A percentile compares a stretch with the other conserved stretches of the same genome.
These are phyloP conservation scores for Lasioglossum malachurum DNA, from an alignment of 2,888 invertebrate species.

Conservation along the genomic window DNA sequence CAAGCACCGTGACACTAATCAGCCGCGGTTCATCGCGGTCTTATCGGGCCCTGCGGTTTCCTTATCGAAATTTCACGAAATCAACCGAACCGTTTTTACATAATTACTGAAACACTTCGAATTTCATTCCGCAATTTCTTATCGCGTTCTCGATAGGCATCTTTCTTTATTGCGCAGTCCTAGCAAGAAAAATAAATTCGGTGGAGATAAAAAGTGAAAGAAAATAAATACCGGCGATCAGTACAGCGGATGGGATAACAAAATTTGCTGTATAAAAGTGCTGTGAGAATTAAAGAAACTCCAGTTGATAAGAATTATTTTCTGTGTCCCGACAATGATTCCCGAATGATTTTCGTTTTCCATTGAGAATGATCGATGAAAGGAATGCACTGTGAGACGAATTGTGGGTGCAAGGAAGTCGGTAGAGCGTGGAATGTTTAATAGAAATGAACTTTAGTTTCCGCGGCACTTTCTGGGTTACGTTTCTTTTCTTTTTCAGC, in stretches of 20 bases:
- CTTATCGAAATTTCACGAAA: not conserved
- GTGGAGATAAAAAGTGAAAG: not conserved
- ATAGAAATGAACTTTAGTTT: not conserved
- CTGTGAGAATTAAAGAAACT: not conserved
- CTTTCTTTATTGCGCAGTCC: not conserved
- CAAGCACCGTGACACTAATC: constrained; percentile 3
- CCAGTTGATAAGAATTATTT: not conserved
- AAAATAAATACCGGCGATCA: not conserved
- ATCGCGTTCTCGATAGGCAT: not conserved
- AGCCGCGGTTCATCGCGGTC: not conserved
- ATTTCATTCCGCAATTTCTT: not conserved
- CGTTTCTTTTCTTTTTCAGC: not conserved
- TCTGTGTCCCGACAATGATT: not conserved
- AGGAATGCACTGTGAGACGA: not conserved
- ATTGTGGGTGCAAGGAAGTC: not conserved
- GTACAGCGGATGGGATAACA: not conserved
- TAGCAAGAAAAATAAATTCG: too few species aligned
- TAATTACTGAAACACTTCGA: not conserved
- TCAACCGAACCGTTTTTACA: not conserved
- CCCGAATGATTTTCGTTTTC: not conserved
- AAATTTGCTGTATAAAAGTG: not conserved
- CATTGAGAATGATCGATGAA: not conserved
- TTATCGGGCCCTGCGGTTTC: not conserved
- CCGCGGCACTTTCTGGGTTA: not conserved
- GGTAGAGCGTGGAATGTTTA: not conserved